These are phyloP conservation scores for Hirtodrosophila histrioides DNA, from an alignment of 2,888 invertebrate species.

Conservation along the genomic window DNA sequence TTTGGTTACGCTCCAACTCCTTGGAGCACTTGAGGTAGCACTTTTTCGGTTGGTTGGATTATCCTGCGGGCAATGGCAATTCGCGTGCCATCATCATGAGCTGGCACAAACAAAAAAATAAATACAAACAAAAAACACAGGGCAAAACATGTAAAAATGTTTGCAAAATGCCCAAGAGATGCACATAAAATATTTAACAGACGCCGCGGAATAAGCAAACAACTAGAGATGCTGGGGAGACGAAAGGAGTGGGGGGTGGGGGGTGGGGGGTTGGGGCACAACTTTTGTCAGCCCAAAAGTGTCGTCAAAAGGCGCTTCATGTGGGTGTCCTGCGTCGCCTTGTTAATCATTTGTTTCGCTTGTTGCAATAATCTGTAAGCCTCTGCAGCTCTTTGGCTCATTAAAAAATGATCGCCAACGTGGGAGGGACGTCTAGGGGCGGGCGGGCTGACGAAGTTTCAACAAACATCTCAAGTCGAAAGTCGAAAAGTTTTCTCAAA, in stretches of 20 bases:
- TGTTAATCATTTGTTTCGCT: constrained; percentile 71
- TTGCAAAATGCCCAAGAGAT: constrained; percentile 81
- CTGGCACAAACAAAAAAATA: constrained; percentile 53
- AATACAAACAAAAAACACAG: constrained; percentile 30
- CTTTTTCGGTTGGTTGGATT: constrained; percentile 69
- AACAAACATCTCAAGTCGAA: constrained; percentile 19
- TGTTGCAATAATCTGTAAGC: constrained; percentile 64
- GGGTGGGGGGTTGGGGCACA: not conserved
- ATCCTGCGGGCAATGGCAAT: constrained; percentile 65
- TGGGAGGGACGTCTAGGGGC: constrained; percentile 14
- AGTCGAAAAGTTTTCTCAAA: constrained; percentile 37
- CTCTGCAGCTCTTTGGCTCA: constrained; percentile 42
- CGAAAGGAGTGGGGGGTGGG: not conserved
- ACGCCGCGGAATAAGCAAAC: constrained; percentile 33
- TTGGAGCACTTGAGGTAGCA: constrained; percentile 58
- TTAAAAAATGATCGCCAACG: constrained; percentile 65
- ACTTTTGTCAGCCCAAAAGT: constrained; percentile 41
- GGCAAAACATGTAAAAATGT: constrained; percentile 64
- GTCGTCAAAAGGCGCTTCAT: constrained; percentile 27
- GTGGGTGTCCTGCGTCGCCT: constrained; percentile 49
- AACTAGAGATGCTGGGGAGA: not conserved
- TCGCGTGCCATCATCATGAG: constrained; percentile 64
- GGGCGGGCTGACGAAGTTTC: constrained; percentile 30
- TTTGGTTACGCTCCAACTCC: constrained; percentile 75
- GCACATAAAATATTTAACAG: constrained; percentile 84